A percentile compares a stretch with the other conserved stretches of the same genome.
phyloP scores from a whole-genome alignment of 2,888 invertebrate species.

The Rhynchonema sp. region DNA sequence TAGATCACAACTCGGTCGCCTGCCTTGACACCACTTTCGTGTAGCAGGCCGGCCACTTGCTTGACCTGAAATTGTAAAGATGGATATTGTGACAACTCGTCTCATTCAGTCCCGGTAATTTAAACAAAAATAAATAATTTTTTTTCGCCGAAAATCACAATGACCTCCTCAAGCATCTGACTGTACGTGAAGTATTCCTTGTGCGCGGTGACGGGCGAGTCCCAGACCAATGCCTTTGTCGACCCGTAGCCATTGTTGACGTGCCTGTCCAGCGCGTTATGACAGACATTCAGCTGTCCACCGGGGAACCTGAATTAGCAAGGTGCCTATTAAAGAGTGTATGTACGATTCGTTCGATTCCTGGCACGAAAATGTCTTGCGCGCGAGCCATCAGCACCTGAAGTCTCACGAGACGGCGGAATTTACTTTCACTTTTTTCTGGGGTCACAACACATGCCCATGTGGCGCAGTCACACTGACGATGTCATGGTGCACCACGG shows the following conservation, averaged over 20 bases:
- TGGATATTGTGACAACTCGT: not conserved
- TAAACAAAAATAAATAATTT: not conserved
- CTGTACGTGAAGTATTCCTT: conserved; percentile 56
- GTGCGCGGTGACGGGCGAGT: conserved; percentile 64
- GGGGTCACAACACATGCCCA: too few species aligned
- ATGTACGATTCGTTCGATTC: not conserved
- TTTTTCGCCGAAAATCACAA: too few species aligned
- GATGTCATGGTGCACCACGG: too few species aligned
- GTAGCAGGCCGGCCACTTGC: conserved; percentile 55
- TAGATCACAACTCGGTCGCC: conserved; percentile 75
- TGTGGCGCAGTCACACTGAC: too few species aligned
- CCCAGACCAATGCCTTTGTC: conserved; percentile 63
- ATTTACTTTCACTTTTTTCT: not conserved
- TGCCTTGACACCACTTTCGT: conserved; percentile 51
- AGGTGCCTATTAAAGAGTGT: not conserved
- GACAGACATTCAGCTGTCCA: conserved; percentile 73
- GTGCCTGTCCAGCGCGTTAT: conserved; percentile 78
- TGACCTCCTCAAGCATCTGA: conserved; percentile 47
- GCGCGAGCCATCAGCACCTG: not conserved
- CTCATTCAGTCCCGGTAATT: not conserved
- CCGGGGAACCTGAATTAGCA: conserved; percentile 51
- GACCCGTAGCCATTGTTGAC: conserved; percentile 53
- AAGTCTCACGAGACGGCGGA: not conserved
- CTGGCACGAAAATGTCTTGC: not conserved
- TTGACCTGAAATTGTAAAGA: conserved; percentile 48